Conservation (phyloP, 2,888 invertebrate species). For the Ichneumoninae sp. region DNA sequence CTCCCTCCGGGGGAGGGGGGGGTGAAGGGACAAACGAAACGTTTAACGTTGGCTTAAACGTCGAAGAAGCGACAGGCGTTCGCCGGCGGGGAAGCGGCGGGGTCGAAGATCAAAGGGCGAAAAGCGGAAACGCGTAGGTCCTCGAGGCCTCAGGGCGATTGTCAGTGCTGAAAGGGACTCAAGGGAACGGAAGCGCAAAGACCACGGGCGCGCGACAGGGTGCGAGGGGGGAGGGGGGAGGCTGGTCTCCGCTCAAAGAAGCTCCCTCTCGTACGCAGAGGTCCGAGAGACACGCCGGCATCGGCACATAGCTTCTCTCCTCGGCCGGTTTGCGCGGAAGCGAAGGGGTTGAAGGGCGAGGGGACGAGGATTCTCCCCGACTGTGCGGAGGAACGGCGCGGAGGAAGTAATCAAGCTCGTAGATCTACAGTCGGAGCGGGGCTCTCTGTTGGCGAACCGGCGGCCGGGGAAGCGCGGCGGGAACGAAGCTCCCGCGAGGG, state of each 20-base stretch:
- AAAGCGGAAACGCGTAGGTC: slow-evolving; percentile 31
- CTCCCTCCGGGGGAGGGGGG: neutral
- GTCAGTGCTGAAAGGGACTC: slow-evolving; percentile 31
- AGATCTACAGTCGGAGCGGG: slow-evolving; percentile 65
- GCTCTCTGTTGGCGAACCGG: slow-evolving; percentile 50
- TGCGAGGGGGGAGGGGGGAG: neutral
- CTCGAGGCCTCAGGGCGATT: slow-evolving; percentile 24
- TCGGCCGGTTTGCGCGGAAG: neutral
- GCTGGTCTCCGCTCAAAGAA: slow-evolving; percentile 34
- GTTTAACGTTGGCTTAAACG: slow-evolving; percentile 40
- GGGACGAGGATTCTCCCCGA: slow-evolving; percentile 4
- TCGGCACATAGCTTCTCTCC: neutral
- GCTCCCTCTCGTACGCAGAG: slow-evolving; percentile 6
- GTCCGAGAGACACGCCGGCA: slow-evolving; percentile 30
- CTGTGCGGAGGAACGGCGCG: slow-evolving; percentile 35
- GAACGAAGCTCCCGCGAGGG: slow-evolving; percentile 61
- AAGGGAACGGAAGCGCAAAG: slow-evolving; percentile 1
- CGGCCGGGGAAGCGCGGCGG: neutral
- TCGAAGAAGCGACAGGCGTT: slow-evolving; percentile 29
- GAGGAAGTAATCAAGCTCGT: slow-evolving; percentile 70
- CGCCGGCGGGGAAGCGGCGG: neutral
- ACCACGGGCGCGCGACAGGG: slow-evolving; percentile 2
- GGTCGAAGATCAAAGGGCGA: slow-evolving; percentile 46
- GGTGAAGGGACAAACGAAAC: slow-evolving; percentile 29
- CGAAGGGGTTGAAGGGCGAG: neutral